Percentiles rank a stretch among this genome's conserved stretches.
Evolutionary conservation across 37 sponge, comb jelly and placozoan genomes (phyloP).

Genomic region (Agelas oroides): DNA sequence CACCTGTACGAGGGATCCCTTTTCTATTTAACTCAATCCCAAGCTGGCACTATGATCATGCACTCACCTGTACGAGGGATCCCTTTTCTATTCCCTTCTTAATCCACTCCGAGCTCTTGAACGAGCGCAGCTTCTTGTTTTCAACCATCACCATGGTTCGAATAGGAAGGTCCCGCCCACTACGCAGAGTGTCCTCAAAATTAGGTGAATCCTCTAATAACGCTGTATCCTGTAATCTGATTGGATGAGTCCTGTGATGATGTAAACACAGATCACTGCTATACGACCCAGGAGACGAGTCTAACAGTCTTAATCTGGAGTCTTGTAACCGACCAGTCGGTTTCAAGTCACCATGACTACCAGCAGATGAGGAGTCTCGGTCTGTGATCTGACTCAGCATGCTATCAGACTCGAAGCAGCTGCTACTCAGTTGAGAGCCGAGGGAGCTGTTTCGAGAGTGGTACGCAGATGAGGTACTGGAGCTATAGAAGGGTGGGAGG

Average conservation of each 20-base stretch:
- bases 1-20: not conserved
- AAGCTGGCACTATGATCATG: no score
- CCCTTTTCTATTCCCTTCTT: conserved; percentile 54
- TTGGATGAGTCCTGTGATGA: conserved; percentile 43
- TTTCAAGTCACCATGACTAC: conserved; percentile 47
- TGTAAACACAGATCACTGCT: conserved; percentile 40
- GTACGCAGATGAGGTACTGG: conserved; percentile 65
- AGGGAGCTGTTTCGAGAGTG: conserved; percentile 68
- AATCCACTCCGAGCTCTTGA: conserved; percentile 91
- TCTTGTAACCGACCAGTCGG: conserved; percentile 35
- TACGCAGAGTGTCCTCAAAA: conserved; percentile 60
- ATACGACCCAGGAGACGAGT: conserved; percentile 30
- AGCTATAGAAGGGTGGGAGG: conserved; percentile 60
- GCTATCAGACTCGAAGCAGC: conserved; percentile 73
- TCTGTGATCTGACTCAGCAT: conserved; percentile 54
- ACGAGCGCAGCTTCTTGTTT: conserved; percentile 18
- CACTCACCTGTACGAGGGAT: no score
- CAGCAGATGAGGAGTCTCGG: conserved; percentile 35
- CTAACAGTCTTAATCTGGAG: conserved; percentile 15
- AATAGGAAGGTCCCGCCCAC: no score
- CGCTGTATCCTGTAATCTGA: not conserved
- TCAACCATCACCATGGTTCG: not conserved
- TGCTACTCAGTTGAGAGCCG: conserved; percentile 65
- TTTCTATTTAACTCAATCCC: no score
- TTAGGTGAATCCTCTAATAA: conserved; percentile 19